These are phyloP conservation scores for Chionis minor DNA, from an alignment of 2,113 vertebrate species.

Conservation along the genomic window DNA sequence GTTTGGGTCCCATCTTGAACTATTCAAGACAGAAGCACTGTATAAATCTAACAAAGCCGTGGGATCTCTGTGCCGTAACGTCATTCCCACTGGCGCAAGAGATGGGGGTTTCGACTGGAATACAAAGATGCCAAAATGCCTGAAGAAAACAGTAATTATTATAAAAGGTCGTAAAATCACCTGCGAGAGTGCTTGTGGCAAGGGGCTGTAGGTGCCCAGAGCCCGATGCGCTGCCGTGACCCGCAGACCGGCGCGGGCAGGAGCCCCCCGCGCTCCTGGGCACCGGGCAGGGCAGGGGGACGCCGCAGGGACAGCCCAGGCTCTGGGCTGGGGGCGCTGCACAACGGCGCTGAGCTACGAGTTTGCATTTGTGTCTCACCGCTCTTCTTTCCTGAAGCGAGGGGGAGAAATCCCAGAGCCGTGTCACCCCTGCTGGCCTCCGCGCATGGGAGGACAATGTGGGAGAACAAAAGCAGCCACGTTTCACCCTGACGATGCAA, in stretches of 20 bases:
- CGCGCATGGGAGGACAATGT: background rate
- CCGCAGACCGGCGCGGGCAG: background rate
- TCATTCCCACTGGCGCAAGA: background rate
- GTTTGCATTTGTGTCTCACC: background rate
- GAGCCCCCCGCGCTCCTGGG: no score
- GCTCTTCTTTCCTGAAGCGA: accelerated
- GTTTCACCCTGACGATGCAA: background rate
- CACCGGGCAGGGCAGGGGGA: no score
- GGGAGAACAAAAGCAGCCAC: background rate
- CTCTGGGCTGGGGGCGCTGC: background rate
- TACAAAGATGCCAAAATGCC: background rate
- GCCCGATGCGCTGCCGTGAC: background rate
- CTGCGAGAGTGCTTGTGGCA: background rate
- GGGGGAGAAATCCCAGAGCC: background rate
- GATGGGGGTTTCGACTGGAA: background rate
- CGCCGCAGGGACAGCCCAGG: background rate
- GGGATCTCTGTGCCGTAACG: background rate
- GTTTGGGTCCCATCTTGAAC: background rate
- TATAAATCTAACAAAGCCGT: background rate
- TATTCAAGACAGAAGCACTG: background rate
- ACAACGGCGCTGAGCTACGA: background rate
- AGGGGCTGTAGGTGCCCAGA: background rate
- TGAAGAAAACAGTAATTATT: background rate
- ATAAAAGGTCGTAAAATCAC: background rate
- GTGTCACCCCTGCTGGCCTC: background rate